Conservation (phyloP, 2,797 vertebrate genomes). For the Sphaeramia orbicularis region DNA sequence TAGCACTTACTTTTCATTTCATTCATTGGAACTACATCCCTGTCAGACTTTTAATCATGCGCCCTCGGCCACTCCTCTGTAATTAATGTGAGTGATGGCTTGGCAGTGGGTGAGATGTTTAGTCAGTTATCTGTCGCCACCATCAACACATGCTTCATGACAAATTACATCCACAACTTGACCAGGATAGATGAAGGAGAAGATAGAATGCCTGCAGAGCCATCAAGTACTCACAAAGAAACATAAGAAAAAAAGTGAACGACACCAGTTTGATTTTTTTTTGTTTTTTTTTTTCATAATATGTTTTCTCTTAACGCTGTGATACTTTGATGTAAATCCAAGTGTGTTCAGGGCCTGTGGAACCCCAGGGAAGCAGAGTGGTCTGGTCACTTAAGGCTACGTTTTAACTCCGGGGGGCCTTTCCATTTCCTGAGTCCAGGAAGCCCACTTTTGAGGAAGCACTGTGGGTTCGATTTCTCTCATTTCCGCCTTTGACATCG, state of each 20-base stretch:
- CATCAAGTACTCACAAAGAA: conserved; percentile 6
- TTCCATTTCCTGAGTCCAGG: conserved; percentile 80
- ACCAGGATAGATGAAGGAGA: conserved; percentile 57
- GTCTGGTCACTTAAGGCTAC: conserved; percentile 62
- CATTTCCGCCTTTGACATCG: conserved; percentile 78
- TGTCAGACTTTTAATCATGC: conserved; percentile 43
- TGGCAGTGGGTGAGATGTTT: conserved; percentile 60
- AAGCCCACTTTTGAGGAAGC: conserved; percentile 74
- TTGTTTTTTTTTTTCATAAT: conserved; percentile 39
- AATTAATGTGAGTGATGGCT: conserved; percentile 61
- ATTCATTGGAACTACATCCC: neutral
- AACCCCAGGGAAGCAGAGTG: conserved; percentile 51
- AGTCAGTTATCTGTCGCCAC: conserved; percentile 64
- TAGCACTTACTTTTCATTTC: neutral
- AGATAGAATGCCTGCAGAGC: conserved; percentile 53
- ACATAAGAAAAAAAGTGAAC: conserved; percentile 2
- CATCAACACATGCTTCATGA: conserved; percentile 70
- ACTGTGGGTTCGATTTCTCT: conserved; percentile 77
- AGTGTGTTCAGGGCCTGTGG: conserved; percentile 40
- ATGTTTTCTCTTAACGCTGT: conserved; percentile 68
- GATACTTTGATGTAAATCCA: conserved; percentile 67
- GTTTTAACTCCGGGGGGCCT: conserved; percentile 61
- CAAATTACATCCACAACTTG: conserved; percentile 74
- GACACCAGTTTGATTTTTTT: neutral
- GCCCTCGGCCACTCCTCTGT: conserved; percentile 16